Base-by-base conservation (phyloP, 2,888 invertebrate species). In the Sceliomorpha sp. region DNA sequence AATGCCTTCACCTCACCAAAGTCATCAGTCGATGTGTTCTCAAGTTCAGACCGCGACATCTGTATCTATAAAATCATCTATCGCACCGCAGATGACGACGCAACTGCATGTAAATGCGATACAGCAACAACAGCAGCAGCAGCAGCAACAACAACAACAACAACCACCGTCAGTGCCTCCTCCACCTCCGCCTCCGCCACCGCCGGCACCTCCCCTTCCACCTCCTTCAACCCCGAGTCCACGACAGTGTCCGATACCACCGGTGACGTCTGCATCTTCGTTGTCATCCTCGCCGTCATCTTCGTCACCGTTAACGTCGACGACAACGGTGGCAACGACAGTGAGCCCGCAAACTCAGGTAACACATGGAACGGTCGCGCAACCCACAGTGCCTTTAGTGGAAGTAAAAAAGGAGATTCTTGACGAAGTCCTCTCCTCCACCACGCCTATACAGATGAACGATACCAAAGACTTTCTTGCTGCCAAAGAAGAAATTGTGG, bases 371-470 rank as follows among this genome's bases (percentile, higher is more conserved):
- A 79, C 80, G 77, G 79, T 78, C 69, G 75, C 79, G 76, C 84
- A 83, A 82, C 81, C 79, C 58, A 80, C 83, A 82, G 86, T 91
- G 73, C 91, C 91, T 55, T 89, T 91, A 85, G 91, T 91, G 72
- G 93, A 94, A 84, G 92, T 94, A 6, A 94, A 94, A 81, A 93
- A 93, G 79, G 94, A 94, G 87, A 87, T 93, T 42, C 88, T 93
- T 8, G 94, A 94, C 78, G 94, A 94, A 81, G 92, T 84, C 72
- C 77, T 86, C 55, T 78, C 83, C 56, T 72, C 82, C 59, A 76
- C 76, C 70, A 83, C 79, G 39, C 77, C 84, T 62, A 80, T 78
- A 58, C 87, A 84, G 72, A 76, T 83, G 72, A 82, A 84, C 71
- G 88, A 88, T 87, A 87, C 87, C 87, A 88, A 88, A 88, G 88